A percentile compares a stretch with the other conserved stretches of the same genome.
Conservation (phyloP, 2,113 vertebrate genomes). For the Plectropomus leopardus region DNA sequence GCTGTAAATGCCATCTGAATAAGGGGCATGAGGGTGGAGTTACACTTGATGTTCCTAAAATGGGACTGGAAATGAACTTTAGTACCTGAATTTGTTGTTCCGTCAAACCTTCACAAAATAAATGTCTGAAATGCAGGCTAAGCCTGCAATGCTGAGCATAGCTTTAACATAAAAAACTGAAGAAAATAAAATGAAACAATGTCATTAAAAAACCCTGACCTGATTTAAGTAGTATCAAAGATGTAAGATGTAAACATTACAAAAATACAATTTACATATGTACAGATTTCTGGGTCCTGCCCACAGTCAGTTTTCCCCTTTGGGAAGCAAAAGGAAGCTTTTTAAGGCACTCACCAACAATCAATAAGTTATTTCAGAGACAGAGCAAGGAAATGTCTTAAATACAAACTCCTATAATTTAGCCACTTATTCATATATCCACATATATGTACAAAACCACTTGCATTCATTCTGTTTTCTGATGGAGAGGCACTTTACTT, state of each 20-base stretch:
- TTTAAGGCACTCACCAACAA: conserved; percentile 59
- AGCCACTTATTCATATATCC: conserved; percentile 58
- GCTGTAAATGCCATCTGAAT: background rate
- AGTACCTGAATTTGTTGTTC: conserved; percentile 58
- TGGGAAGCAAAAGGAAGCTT: conserved; percentile 48
- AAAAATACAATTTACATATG: conserved; percentile 69
- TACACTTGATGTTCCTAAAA: background rate
- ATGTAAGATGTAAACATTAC: conserved; percentile 67
- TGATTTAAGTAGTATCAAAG: conserved; percentile 68
- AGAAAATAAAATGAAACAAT: conserved; percentile 19
- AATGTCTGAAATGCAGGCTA: background rate
- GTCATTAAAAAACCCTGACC: conserved; percentile 60
- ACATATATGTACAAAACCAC: conserved; percentile 60
- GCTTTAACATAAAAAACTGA: conserved; percentile 5
- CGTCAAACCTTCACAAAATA: conserved; percentile 12
- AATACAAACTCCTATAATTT: conserved; percentile 86
- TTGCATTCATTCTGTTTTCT: background rate
- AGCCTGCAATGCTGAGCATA: conserved; percentile 13
- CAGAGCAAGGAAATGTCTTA: conserved; percentile 67
- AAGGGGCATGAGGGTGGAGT: background rate
- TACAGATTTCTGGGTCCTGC: conserved; percentile 83
- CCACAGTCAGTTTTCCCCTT: conserved; percentile 66
- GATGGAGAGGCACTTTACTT: conserved; percentile 52
- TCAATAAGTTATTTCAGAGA: conserved; percentile 78
- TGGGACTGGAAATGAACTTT: background rate